Conservation (phyloP, 2,888 invertebrate species). For the Heliconius sara region DNA sequence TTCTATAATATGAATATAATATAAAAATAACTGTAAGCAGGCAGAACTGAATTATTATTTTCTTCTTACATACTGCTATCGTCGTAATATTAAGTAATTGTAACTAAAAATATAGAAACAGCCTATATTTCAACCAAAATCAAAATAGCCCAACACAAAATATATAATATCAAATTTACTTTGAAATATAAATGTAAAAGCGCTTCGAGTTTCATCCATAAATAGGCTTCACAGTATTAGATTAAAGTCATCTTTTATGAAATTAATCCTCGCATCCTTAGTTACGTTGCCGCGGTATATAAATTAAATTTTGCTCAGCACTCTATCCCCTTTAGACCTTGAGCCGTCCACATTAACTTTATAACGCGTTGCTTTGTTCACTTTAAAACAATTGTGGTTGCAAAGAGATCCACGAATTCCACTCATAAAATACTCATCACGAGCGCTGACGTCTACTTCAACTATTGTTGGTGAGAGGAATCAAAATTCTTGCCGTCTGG, state of each 20-base stretch:
- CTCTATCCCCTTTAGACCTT: slow-evolving; percentile 55
- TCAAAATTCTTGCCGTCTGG: slow-evolving; percentile 73
- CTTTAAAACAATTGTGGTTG: slow-evolving; percentile 65
- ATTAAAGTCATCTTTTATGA: slow-evolving; percentile 48
- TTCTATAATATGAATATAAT: too few relatives aligned
- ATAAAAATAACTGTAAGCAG: too few relatives aligned
- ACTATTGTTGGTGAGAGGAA: slow-evolving; percentile 65
- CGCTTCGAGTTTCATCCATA: slow-evolving; percentile 42
- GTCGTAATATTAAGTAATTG: too few relatives aligned
- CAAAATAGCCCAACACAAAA: slow-evolving; percentile 1
- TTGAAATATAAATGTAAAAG: slow-evolving; percentile 40
- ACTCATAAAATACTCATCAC: slow-evolving; percentile 67
- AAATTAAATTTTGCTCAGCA: slow-evolving; percentile 57
- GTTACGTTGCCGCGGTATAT: slow-evolving; percentile 46
- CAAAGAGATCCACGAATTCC: slow-evolving; percentile 59
- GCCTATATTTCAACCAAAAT: background rate
- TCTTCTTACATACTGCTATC: background rate
- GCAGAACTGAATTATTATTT: background rate
- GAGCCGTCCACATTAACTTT: slow-evolving; percentile 60
- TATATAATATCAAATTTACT: slow-evolving; percentile 15
- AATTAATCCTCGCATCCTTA: slow-evolving; percentile 48
- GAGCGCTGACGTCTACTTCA: slow-evolving; percentile 60
- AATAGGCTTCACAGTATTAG: slow-evolving; percentile 46
- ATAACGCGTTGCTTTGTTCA: slow-evolving; percentile 56
- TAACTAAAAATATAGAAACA: background rate